These are phyloP conservation scores for Portunus trituberculatus DNA, from an alignment of 1,140 invertebrate genomes.

Conservation along the genomic window DNA sequence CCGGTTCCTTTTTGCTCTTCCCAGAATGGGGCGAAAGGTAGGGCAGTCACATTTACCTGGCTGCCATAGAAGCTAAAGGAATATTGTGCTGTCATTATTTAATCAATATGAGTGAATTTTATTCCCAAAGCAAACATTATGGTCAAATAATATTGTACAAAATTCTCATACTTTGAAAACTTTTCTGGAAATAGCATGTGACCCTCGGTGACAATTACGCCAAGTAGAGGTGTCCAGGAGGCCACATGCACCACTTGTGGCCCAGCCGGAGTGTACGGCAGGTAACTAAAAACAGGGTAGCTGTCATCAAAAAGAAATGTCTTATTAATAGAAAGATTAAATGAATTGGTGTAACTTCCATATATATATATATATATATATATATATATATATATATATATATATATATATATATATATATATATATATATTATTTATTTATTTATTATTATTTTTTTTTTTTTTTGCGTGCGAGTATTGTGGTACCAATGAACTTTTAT, in stretches of 20 bases:
- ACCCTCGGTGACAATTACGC: not conserved
- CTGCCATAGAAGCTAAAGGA: conserved; percentile 30
- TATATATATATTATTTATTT: too few relatives aligned
- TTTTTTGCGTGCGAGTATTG: too few relatives aligned
- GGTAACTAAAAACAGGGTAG: not conserved
- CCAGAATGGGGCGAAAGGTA: conserved; percentile 54
- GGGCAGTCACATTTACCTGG: conserved; percentile 42
- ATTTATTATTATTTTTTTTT: too few relatives aligned
- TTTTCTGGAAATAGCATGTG: not conserved
- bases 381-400: too few relatives aligned
- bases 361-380: too few relatives aligned
- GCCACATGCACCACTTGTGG: conserved; percentile 29
- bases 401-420: too few relatives aligned
- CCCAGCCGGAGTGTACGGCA: conserved; percentile 47
- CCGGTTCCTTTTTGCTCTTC: not conserved
- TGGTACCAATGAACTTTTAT: too few relatives aligned
- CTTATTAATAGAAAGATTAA: too few relatives aligned
- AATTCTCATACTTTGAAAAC: conserved; percentile 39
- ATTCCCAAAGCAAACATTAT: not conserved
- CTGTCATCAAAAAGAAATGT: not conserved
- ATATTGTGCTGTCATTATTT: not conserved
- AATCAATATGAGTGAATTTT: not conserved
- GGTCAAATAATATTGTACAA: not conserved
- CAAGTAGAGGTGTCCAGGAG: not conserved
- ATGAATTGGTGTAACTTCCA: too few relatives aligned